Conservation (phyloP, 2,797 vertebrate genomes). For the Microchirus variegatus region DNA sequence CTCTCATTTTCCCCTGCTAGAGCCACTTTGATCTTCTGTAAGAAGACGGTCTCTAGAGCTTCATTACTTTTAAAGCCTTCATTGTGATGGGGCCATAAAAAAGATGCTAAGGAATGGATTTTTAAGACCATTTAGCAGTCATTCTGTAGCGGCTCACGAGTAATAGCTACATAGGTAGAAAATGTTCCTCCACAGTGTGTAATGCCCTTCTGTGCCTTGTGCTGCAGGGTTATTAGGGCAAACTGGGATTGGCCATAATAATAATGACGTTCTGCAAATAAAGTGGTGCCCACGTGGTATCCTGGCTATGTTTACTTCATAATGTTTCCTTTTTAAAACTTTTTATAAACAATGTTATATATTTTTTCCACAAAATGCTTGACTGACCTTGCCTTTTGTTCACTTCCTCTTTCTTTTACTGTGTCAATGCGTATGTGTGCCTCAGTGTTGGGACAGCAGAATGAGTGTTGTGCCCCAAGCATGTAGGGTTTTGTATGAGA, state of each 20-base stretch:
- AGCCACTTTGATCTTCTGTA: slow-evolving; percentile 66
- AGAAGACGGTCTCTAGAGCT: slow-evolving; percentile 66
- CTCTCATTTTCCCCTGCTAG: slow-evolving; percentile 58
- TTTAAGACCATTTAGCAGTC: slow-evolving; percentile 68
- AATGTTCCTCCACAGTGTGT: slow-evolving; percentile 50
- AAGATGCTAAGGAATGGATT: slow-evolving; percentile 76
- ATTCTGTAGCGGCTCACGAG: slow-evolving; percentile 40
- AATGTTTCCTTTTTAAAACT: slow-evolving; percentile 14
- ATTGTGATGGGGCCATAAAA: slow-evolving; percentile 71
- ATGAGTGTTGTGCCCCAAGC: slow-evolving; percentile 28
- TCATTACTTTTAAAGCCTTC: slow-evolving; percentile 72
- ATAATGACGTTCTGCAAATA: slow-evolving; percentile 39
- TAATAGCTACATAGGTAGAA: slow-evolving; percentile 63
- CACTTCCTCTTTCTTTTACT: slow-evolving; percentile 25
- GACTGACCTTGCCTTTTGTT: slow-evolving; percentile 31
- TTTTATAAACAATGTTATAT: background rate
- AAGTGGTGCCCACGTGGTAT: slow-evolving; percentile 32
- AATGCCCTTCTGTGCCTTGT: slow-evolving; percentile 52
- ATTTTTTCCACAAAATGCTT: slow-evolving; percentile 7
- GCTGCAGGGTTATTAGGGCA: slow-evolving; percentile 55
- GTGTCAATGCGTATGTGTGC: slow-evolving; percentile 15
- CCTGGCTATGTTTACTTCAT: slow-evolving; percentile 50
- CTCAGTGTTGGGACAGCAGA: slow-evolving; percentile 13
- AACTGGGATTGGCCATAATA: slow-evolving; percentile 39
- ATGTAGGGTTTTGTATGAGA: slow-evolving; percentile 42